Evolutionary conservation across 1,140 invertebrate species (phyloP).

Genomic region (Drosophila repleta): DNA sequence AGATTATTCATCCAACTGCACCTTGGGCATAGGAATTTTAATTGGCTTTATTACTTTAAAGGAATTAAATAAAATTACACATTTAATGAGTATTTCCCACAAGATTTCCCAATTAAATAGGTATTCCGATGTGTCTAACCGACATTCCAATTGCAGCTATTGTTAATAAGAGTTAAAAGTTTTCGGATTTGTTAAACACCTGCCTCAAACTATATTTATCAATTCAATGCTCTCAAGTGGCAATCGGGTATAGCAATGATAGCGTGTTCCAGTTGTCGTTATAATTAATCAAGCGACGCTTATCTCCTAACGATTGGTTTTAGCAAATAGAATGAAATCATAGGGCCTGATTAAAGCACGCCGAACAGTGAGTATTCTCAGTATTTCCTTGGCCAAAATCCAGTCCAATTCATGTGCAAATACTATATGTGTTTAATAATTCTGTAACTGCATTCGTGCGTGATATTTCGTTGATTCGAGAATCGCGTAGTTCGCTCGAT

Average conservation of each 20-base stretch:
- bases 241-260: slow-evolving; percentile 4
- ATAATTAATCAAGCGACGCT: slow-evolving; percentile 31
- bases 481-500: slow-evolving; percentile 47
- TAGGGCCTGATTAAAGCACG: neutral
- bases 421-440: neutral
- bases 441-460: slow-evolving; percentile 43
- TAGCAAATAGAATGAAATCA: slow-evolving; percentile 35
- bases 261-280: slow-evolving; percentile 4
- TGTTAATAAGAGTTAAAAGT: neutral
- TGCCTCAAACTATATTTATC: slow-evolving; percentile 7
- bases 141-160: slow-evolving; percentile 3
- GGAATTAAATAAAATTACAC: neutral
- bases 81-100: slow-evolving; percentile 7
- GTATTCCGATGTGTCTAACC: neutral
- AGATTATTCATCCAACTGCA: slow-evolving; percentile 21
- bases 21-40: slow-evolving; percentile 2
- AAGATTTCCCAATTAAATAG: slow-evolving; percentile 2
- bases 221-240: slow-evolving; percentile 22
- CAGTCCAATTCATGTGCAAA: neutral
- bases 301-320: slow-evolving; percentile 21
- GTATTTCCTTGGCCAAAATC: too few species aligned
- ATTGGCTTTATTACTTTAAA: slow-evolving; percentile 3
- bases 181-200: slow-evolving; percentile 9
- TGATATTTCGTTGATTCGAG: slow-evolving; percentile 59
- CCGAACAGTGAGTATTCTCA: too few species aligned